Conservation (phyloP, 2,113 vertebrate species). For the Axis porcinus region DNA sequence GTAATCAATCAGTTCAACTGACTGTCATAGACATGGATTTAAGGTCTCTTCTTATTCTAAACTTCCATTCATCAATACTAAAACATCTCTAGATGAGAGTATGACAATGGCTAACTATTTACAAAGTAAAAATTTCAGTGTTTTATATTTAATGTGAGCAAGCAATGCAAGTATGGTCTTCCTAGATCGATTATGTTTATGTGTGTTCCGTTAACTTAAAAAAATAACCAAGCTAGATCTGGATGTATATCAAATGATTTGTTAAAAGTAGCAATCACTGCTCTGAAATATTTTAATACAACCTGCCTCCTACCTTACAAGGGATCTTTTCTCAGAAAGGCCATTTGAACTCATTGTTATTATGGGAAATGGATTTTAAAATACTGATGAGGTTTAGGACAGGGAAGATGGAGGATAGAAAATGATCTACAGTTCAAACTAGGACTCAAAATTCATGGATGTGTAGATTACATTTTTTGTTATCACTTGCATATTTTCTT, state of each 20-base stretch:
- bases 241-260: not conserved
- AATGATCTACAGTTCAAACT: not conserved
- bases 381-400: not conserved
- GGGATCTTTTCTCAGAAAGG: not conserved
- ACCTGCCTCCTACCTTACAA: not conserved
- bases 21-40: slow-evolving; percentile 77
- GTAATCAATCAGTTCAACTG: slow-evolving; percentile 86
- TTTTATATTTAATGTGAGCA: not conserved
- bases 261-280: not conserved
- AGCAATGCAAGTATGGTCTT: not conserved
- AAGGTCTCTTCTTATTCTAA: slow-evolving; percentile 73
- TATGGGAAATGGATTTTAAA: not conserved
- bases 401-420: not conserved
- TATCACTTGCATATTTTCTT: not conserved
- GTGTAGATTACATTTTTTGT: not conserved
- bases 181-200: not conserved
- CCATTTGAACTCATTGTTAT: not conserved
- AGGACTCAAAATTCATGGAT: not conserved
- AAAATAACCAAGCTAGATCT: not conserved
- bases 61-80: slow-evolving; percentile 76
- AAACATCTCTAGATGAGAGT: slow-evolving; percentile 42
- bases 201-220: not conserved
- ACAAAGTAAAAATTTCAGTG: not conserved
- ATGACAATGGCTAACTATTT: slow-evolving; percentile 15
- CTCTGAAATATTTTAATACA: not conserved